These are phyloP conservation scores for Emmelina monodactyla DNA, from an alignment of 2,888 invertebrate genomes.

Conservation along the genomic window DNA sequence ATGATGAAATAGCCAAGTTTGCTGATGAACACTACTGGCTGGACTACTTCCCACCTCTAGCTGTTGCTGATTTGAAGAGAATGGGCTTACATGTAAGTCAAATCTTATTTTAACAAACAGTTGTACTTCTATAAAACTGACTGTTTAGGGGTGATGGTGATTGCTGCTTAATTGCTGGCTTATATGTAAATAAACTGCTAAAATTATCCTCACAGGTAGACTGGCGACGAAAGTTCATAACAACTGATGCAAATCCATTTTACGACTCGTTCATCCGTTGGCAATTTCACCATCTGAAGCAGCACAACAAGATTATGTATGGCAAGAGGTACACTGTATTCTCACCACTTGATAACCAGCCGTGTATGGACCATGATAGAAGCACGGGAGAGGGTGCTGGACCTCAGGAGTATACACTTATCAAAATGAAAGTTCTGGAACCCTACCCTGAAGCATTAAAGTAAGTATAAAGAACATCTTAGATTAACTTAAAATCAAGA, in stretches of 20 bases:
- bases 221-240: conserved; percentile 98
- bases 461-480: conserved; percentile 49
- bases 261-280: conserved; percentile 98
- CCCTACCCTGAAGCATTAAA: conserved; percentile 76
- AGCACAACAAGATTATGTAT: conserved; percentile 90
- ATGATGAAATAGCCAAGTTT: conserved; percentile 93
- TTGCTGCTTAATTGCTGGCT: no score
- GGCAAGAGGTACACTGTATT: conserved; percentile 97
- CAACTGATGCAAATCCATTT: conserved; percentile 97
- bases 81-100: conserved; percentile 88
- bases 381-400: conserved; percentile 96
- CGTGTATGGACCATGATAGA: conserved; percentile 99
- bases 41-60: conserved; percentile 94
- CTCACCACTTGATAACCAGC: conserved; percentile 96
- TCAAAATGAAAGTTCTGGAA: conserved; percentile 87
- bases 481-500: no score
- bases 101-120: not conserved
- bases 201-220: conserved; percentile 75
- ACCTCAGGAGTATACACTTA: conserved; percentile 96
- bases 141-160: no score
- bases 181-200: not conserved
- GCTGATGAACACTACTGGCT: conserved; percentile 93
- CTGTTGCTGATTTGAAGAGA: conserved; percentile 83
- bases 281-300: conserved; percentile 90
- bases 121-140: no score